Evolutionary conservation across 2,113 vertebrate genomes (phyloP).

Genomic region (Equus quagga): DNA sequence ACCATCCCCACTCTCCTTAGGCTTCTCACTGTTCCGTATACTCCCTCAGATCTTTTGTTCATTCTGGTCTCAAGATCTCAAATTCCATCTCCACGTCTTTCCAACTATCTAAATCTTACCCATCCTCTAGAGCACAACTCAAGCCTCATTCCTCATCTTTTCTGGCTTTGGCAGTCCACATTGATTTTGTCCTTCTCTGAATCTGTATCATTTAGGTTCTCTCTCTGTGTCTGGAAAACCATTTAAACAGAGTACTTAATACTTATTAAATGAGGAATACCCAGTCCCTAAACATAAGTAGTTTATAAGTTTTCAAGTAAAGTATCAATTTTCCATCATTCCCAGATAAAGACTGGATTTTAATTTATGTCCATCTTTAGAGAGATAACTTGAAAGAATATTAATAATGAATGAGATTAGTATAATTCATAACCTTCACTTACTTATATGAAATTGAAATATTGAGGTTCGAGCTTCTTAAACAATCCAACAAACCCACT

Average conservation of each 20-base stretch:
- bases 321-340: not conserved
- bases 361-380: not conserved
- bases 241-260: not conserved
- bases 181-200: not conserved
- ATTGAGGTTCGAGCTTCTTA: not conserved
- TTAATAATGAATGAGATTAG: not conserved
- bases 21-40: not conserved
- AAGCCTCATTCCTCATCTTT: not conserved
- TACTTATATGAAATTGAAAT: not conserved
- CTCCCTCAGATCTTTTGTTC: not conserved
- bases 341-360: not conserved
- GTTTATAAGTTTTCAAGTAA: not conserved
- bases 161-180: not conserved
- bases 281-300: not conserved
- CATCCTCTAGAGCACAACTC: not conserved
- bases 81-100: not conserved
- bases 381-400: conserved; percentile 22
- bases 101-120: not conserved
- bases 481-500: not conserved
- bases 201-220: not conserved
- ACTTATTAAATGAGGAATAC: not conserved
- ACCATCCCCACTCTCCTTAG: not conserved
- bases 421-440: not conserved
- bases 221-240: not conserved
- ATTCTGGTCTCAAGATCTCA: not conserved